phyloP scores from a whole-genome alignment of 2,113 vertebrate species.

The Pluvianellus socialis region DNA sequence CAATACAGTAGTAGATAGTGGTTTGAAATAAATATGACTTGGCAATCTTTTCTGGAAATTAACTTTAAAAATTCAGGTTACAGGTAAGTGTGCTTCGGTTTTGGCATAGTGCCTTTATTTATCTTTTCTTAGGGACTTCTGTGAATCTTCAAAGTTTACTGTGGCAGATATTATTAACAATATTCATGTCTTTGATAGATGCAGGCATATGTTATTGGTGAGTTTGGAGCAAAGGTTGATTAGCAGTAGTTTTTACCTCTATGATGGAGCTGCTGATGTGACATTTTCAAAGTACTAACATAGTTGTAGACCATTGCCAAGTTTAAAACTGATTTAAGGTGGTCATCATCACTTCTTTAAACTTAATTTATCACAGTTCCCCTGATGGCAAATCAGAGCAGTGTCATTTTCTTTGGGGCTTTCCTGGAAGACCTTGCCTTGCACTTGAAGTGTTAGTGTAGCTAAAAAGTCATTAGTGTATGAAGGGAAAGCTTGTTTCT shows the following conservation, averaged over 20 bases:
- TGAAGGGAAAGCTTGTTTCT: background rate
- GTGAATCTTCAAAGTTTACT: background rate
- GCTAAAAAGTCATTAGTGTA: background rate
- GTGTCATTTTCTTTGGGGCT: background rate
- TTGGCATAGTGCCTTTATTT: background rate
- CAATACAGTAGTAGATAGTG: background rate
- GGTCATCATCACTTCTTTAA: background rate
- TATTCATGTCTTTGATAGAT: background rate
- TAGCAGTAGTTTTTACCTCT: background rate
- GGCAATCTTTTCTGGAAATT: background rate
- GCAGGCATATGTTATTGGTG: background rate
- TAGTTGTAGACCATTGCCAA: background rate
- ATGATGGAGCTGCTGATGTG: background rate
- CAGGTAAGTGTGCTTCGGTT: background rate
- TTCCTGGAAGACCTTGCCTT: background rate
- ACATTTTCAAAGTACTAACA: background rate
- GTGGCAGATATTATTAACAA: background rate
- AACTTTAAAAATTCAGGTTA: background rate
- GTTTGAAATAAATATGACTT: background rate
- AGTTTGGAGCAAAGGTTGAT: background rate
- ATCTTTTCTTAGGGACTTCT: background rate
- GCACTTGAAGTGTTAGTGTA: background rate
- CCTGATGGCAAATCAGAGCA: background rate
- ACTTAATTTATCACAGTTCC: background rate
- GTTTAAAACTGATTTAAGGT: background rate